These are phyloP conservation scores for Polypterus bichir DNA, from an alignment of 2,113 vertebrate genomes.

Conservation along the genomic window DNA sequence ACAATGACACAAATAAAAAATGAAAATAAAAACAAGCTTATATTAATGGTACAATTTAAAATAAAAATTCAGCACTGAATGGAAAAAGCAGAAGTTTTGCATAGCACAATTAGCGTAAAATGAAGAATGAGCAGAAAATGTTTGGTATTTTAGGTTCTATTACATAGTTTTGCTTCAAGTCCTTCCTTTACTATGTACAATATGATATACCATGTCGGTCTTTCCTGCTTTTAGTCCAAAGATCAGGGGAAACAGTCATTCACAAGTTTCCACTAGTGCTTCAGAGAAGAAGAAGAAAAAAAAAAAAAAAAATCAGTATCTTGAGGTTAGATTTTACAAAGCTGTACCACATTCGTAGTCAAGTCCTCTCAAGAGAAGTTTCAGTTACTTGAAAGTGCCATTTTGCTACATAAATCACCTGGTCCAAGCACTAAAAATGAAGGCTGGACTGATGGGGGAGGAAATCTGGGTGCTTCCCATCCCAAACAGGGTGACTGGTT, in stretches of 20 bases:
- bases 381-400: constrained; percentile 59
- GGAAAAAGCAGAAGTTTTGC: constrained; percentile 67
- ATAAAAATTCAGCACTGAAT: constrained; percentile 49
- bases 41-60: constrained; percentile 61
- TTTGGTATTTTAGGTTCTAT: constrained; percentile 77
- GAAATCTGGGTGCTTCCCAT: constrained; percentile 16
- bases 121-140: constrained; percentile 57
- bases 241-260: constrained; percentile 35
- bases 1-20: constrained; percentile 50
- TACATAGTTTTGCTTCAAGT: constrained; percentile 55
- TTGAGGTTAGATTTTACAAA: constrained; percentile 14
- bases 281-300: constrained; percentile 15
- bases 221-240: constrained; percentile 39
- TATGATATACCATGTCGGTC: constrained; percentile 38
- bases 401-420: constrained; percentile 83
- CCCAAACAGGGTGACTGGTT: too few relatives aligned
- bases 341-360: constrained; percentile 30
- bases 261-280: constrained; percentile 35
- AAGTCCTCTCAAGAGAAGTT: constrained; percentile 25
- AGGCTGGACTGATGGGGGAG: constrained; percentile 19
- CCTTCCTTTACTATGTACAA: constrained; percentile 61
- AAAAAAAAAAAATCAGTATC: constrained; percentile 30
- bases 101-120: constrained; percentile 81
- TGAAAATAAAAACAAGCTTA: constrained; percentile 67
- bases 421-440: constrained; percentile 42